phyloP scores from a whole-genome alignment of 1,140 invertebrate genomes.

The Armadillidium nasatum region DNA sequence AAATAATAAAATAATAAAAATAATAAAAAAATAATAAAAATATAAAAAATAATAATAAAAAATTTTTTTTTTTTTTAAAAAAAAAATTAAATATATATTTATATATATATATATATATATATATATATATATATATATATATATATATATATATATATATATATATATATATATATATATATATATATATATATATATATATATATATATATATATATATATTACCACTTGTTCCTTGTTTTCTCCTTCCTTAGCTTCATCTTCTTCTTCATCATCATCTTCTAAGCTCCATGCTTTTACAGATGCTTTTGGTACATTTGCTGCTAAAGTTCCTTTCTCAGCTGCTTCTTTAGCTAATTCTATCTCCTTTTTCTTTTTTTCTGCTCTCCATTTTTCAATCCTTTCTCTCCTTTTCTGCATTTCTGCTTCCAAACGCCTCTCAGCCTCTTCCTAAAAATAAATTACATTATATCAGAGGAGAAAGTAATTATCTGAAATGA shows the following conservation, averaged over 20 bases:
- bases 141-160: not conserved
- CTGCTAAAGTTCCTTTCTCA: slow-evolving; percentile 56
- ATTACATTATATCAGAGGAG: too few species aligned
- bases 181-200: slow-evolving; percentile 14
- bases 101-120: too few species aligned
- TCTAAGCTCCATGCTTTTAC: slow-evolving; percentile 86
- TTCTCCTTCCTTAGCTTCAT: slow-evolving; percentile 42
- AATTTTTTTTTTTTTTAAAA: too few species aligned
- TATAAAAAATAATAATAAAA: too few species aligned
- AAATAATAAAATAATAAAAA: too few species aligned
- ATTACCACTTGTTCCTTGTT: slow-evolving; percentile 37
- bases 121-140: not conserved
- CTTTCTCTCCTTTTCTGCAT: slow-evolving; percentile 93
- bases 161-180: not conserved
- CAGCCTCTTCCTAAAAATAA: slow-evolving; percentile 57
- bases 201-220: too few species aligned
- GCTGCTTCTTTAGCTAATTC: slow-evolving; percentile 71
- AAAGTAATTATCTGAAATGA: too few species aligned
- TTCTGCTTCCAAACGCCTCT: slow-evolving; percentile 83
- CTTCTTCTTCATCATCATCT: slow-evolving; percentile 65
- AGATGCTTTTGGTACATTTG: slow-evolving; percentile 37
- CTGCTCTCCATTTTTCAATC: slow-evolving; percentile 85
- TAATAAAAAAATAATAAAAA: too few species aligned
- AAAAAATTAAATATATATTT: too few species aligned
- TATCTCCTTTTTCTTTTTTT: slow-evolving; percentile 77